Evolutionary conservation across 2,113 vertebrate species (phyloP).

Genomic region (mouse (Mus musculus)): GRCm39 chr7:48828001-48828500

Average conservation of each 20-base stretch:
- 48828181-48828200: not conserved
- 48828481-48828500: not conserved
- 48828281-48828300: not conserved
- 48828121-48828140: not conserved
- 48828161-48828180: not conserved
- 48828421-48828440: not conserved
- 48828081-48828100: not conserved
- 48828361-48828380: not conserved
- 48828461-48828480: not conserved
- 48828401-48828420: not conserved
- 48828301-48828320: not conserved
- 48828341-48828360: not conserved
- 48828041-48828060: not conserved
- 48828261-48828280: not conserved
- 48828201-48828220: constrained; percentile 2
- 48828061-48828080: not conserved
- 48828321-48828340: not conserved
- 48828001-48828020: not conserved
- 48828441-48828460: not conserved
- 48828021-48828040: not conserved
- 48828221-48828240: not conserved
- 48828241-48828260: not conserved
- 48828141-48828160: no score
- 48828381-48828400: not conserved
- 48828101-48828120: not conserved